Conservation (phyloP, 2,113 vertebrate genomes). For the Crotophaga sulcirostris region DNA sequence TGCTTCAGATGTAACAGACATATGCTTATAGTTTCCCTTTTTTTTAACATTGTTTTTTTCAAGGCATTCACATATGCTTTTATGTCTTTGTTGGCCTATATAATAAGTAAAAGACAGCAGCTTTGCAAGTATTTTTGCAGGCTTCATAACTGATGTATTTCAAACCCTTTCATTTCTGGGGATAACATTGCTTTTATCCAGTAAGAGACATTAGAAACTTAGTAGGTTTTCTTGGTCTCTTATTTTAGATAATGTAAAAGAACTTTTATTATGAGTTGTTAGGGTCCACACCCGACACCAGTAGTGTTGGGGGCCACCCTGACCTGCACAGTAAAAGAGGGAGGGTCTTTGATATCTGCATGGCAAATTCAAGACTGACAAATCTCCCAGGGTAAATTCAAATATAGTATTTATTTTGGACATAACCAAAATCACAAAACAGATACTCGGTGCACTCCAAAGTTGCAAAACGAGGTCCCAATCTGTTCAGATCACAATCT, state of each 20-base stretch:
- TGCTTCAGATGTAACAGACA: not conserved
- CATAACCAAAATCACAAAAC: too few species aligned
- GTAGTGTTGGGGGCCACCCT: too few species aligned
- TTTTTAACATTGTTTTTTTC: not conserved
- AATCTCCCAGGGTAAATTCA: too few species aligned
- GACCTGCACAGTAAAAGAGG: too few species aligned
- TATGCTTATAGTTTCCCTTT: not conserved
- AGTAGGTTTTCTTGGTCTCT: not conserved
- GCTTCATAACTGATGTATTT: not conserved
- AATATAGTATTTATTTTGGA: too few species aligned
- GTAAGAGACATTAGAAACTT: not conserved
- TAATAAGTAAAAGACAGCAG: not conserved
- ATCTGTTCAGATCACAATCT: too few species aligned
- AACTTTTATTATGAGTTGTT: not conserved
- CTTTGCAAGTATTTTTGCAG: not conserved
- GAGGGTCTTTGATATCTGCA: too few species aligned
- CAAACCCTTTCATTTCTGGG: not conserved
- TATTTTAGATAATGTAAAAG: not conserved
- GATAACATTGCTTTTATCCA: not conserved
- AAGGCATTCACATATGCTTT: not conserved
- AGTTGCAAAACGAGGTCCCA: too few species aligned
- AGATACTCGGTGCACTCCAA: too few species aligned
- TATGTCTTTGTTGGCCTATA: not conserved
- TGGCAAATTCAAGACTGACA: too few species aligned
- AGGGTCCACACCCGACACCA: too few species aligned